A percentile compares a stretch with the other conserved stretches of the same genome.
These are phyloP conservation scores for Desmodus rotundus DNA, from an alignment of 2,113 vertebrate species.

Conservation along the genomic window DNA sequence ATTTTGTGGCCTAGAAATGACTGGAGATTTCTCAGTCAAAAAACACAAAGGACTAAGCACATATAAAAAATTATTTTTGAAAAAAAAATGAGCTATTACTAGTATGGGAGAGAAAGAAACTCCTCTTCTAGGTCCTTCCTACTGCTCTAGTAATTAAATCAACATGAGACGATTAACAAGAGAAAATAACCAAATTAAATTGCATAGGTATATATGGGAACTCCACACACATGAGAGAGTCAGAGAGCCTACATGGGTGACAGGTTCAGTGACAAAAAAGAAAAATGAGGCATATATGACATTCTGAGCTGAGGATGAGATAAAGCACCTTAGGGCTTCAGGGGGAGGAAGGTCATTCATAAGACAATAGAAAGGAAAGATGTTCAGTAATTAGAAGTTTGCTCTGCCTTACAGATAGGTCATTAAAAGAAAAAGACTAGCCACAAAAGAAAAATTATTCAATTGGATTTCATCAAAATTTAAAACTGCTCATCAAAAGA, in stretches of 20 bases:
- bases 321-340: background rate
- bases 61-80: background rate
- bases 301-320: background rate
- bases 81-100: background rate
- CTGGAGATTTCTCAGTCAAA: background rate
- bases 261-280: background rate
- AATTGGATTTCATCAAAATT: background rate
- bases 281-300: background rate
- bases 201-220: background rate
- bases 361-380: background rate
- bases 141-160: background rate
- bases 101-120: background rate
- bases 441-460: background rate
- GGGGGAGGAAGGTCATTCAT: background rate
- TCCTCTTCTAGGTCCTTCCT: background rate
- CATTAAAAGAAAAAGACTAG: background rate
- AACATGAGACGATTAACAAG: background rate
- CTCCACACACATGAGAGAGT: background rate
- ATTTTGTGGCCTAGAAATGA: background rate
- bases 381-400: background rate
- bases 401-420: background rate
- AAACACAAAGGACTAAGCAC: background rate
- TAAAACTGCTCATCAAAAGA: background rate
- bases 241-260: background rate
- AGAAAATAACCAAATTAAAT: background rate